Base-by-base conservation (phyloP, 2,888 invertebrate genomes). In the Lypha dubia region DNA sequence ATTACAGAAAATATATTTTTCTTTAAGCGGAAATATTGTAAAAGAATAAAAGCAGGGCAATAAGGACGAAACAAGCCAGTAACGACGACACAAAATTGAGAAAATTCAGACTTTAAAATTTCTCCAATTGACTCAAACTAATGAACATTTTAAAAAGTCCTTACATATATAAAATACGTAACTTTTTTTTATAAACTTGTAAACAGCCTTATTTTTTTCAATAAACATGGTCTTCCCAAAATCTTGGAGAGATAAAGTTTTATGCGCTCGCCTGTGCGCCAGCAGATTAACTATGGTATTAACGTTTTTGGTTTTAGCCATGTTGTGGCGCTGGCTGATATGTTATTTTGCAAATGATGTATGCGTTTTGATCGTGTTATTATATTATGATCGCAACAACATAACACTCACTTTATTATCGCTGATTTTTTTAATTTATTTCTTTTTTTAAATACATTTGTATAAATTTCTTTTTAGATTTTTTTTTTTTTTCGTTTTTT, bases 341-440 rank as follows among this genome's bases (percentile, higher is more conserved):
- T 74, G 60, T 28, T 51, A 76, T 80, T n/a, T n/a, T 74, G 60
- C 70, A 73, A 74, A 84, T 84, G 84, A 84, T 84, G 77, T 74
- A 84, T 84, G 84, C 74, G 79, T 84, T 81, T 70, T 22, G 77
- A 79, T 84, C 81, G 81, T 81, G 81, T 79, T 81, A 79, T 84
- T 81, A 81, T 79, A 79, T 73, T 70, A 74, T 81, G 77, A 74
- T 84, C 84, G 70, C 81, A 84, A 81, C 84, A 81, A 79, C 81
- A 62, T 84, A 58, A 79, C 84, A 84, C 84, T 84, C 77, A 84
- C 77, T 79, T 84, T 73, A 79, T 81, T 81, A 84, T 84, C 77
- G 58, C 62, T 28, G 73, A 41, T 17, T 22, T 32, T 68, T 70
- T 77, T n/a, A n/a, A 56, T 68, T 68, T 68, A 28, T 68, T 80